phyloP scores from a whole-genome alignment of 2,888 invertebrate species.

The Argyresthia albistria region DNA sequence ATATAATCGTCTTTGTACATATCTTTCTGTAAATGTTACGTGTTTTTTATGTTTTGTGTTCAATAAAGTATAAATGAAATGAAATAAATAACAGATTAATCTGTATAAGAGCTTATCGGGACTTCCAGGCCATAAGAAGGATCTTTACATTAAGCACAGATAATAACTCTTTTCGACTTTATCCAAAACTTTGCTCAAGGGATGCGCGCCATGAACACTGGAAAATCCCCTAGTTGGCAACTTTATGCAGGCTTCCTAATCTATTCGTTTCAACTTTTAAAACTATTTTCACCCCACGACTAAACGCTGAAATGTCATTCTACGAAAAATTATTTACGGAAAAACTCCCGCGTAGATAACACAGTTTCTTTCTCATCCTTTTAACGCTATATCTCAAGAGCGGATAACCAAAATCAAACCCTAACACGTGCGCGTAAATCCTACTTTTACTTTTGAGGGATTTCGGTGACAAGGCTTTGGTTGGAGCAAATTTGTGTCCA shows the following conservation, averaged over 20 bases:
- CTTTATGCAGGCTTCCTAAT: conserved; percentile 6
- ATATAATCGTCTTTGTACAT: too few relatives aligned
- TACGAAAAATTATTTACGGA: conserved; percentile 27
- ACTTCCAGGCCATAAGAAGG: too few relatives aligned
- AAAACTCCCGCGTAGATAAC: conserved; percentile 30
- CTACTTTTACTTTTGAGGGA: conserved; percentile 15
- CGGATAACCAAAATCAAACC: conserved; percentile 22
- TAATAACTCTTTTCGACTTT: too few relatives aligned
- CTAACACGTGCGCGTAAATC: conserved; percentile 22
- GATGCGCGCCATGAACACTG: too few relatives aligned
- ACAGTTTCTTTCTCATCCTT: too few relatives aligned
- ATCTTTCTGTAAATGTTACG: too few relatives aligned
- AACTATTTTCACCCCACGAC: conserved; percentile 19
- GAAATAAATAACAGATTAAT: too few relatives aligned
- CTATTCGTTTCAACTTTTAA: conserved; percentile 9
- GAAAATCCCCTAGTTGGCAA: background rate
- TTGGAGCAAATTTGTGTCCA: conserved; percentile 21
- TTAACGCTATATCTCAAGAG: background rate
- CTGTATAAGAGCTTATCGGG: too few relatives aligned
- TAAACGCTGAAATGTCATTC: conserved; percentile 24
- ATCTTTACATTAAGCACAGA: too few relatives aligned
- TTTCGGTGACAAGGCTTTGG: background rate
- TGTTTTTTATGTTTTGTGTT: too few relatives aligned
- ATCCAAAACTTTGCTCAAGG: too few relatives aligned
- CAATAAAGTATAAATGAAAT: too few relatives aligned